Conservation (phyloP, 1,140 invertebrate genomes). For the Trinorchestia longiramus region DNA sequence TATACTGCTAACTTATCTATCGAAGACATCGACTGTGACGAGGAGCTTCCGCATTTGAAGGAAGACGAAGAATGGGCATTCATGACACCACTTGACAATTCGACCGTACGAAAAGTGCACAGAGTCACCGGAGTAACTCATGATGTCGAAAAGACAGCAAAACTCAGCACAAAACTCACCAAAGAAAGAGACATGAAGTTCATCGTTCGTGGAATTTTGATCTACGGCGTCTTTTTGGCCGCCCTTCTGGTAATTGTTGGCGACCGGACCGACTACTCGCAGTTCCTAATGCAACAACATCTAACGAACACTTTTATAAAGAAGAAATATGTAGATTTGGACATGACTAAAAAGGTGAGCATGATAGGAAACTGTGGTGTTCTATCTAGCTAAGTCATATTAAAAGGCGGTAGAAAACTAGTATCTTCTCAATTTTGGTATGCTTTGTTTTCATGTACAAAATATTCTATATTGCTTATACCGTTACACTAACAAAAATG, state of each 20-base stretch:
- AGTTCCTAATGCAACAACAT: constrained; percentile 71
- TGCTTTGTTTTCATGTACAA: background rate
- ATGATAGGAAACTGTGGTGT: background rate
- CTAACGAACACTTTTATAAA: constrained; percentile 71
- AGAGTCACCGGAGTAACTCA: constrained; percentile 57
- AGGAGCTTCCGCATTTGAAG: constrained; percentile 70
- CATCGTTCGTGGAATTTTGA: constrained; percentile 58
- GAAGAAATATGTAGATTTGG: constrained; percentile 41
- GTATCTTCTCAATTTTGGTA: background rate
- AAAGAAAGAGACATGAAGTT: constrained; percentile 62
- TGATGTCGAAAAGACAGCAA: constrained; percentile 24
- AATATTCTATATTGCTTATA: too few relatives aligned
- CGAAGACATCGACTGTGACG: constrained; percentile 73
- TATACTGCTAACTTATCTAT: constrained; percentile 69
- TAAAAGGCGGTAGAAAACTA: background rate
- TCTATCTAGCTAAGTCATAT: too few relatives aligned
- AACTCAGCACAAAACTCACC: constrained; percentile 47
- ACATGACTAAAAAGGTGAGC: constrained; percentile 40
- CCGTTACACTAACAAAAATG: too few relatives aligned
- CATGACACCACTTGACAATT: constrained; percentile 41
- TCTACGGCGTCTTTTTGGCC: constrained; percentile 71
- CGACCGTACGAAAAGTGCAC: constrained; percentile 47
- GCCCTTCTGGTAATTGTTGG: constrained; percentile 73
- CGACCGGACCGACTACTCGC: constrained; percentile 71
- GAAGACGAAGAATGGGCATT: constrained; percentile 68